Conservation (phyloP, 2,797 vertebrate species). For the Halcyon chelicuti region DNA sequence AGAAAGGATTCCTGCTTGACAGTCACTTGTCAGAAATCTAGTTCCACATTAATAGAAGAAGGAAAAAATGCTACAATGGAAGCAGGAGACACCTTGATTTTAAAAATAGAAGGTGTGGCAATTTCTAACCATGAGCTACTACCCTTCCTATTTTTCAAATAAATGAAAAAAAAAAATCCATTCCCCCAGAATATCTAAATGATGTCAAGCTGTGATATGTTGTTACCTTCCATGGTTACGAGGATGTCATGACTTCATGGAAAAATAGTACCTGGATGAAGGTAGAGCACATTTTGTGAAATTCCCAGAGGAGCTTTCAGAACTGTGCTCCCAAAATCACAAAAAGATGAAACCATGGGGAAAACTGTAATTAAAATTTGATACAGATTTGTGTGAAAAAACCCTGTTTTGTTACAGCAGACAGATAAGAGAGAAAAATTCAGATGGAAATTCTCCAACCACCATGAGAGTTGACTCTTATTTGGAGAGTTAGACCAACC, state of each 20-base stretch:
- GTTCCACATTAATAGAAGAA: neutral
- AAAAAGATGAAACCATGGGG: neutral
- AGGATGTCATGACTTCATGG: neutral
- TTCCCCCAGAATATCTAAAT: neutral
- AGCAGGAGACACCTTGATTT: neutral
- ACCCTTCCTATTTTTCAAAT: neutral
- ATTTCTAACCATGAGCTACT: neutral
- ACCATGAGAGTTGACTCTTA: neutral
- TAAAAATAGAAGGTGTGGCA: neutral
- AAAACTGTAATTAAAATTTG: neutral
- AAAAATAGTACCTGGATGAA: conserved; percentile 19
- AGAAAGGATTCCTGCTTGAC: neutral
- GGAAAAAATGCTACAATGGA: neutral
- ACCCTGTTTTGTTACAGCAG: neutral
- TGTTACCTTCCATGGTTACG: neutral
- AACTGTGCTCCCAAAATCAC: conserved; percentile 4
- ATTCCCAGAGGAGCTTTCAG: conserved; percentile 23
- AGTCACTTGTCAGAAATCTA: neutral
- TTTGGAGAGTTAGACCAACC: neutral
- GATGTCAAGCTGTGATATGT: neutral
- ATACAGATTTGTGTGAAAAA: neutral
- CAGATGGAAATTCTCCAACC: neutral
- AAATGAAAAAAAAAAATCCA: neutral
- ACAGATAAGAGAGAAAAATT: neutral
- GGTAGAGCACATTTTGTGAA: neutral